Percentiles rank a stretch among this genome's conserved stretches.
Evolutionary conservation across 1,140 invertebrate species (phyloP).

Genomic region (Zaprionus camerounensis): DNA sequence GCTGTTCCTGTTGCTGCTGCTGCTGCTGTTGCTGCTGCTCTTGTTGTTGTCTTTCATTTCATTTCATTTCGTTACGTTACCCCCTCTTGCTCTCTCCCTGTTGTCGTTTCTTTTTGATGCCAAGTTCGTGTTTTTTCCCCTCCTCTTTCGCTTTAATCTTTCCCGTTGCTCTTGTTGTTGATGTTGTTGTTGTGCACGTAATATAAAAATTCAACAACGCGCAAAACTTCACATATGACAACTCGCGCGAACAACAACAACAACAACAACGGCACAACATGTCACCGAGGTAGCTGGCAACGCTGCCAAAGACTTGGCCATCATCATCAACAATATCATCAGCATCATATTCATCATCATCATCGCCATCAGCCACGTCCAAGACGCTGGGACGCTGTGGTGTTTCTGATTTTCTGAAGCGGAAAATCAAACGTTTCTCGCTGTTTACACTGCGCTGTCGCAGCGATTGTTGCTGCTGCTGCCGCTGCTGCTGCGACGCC

Average conservation of each 20-base stretch:
- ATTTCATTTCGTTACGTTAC: conserved; percentile 31
- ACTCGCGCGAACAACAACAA: conserved; percentile 39
- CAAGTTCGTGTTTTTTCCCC: conserved; percentile 53
- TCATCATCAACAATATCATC: conserved; percentile 23
- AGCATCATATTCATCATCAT: conserved; percentile 5
- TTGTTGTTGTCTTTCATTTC: conserved; percentile 55
- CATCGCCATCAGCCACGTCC: conserved; percentile 24
- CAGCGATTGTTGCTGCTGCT: conserved; percentile 17
- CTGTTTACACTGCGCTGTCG: conserved; percentile 39
- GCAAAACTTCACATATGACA: conserved; percentile 80
- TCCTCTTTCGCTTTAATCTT: conserved; percentile 26
- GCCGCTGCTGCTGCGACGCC: conserved; percentile 13
- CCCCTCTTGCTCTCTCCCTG: neutral
- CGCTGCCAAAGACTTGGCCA: conserved; percentile 27
- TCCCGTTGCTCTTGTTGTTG: conserved; percentile 20
- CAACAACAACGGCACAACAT: conserved; percentile 18
- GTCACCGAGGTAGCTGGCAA: conserved; percentile 40
- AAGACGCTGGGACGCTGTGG: conserved; percentile 23
- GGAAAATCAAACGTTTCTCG: conserved; percentile 52
- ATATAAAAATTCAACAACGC: conserved; percentile 79
- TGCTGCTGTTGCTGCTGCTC: neutral
- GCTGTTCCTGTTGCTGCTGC: too few relatives aligned
- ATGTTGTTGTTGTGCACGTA: conserved; percentile 45
- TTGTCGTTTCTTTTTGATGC: conserved; percentile 69
- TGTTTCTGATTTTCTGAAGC: conserved; percentile 60